Base-by-base conservation (phyloP, 2,888 invertebrate species). In the Campopleginae sp. region DNA sequence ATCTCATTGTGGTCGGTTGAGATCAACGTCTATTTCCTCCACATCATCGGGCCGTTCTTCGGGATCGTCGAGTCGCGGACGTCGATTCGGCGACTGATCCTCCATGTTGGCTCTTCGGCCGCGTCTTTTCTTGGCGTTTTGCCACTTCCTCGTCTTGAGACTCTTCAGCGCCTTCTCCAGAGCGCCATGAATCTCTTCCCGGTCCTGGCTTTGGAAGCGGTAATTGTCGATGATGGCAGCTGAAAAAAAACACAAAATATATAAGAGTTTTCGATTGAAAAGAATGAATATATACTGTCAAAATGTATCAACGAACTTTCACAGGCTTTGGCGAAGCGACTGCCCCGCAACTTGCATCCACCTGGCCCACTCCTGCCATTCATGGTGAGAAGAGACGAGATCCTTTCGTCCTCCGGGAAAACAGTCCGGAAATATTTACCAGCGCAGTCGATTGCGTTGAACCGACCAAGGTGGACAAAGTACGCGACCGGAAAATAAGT, bases 151-250 rank as follows among this genome's bases (percentile, higher is more conserved):
- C 8, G 44, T 14, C 12, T 66, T 66, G 0, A 66, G 42, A 19
- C 66, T 38, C 6, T 66, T 66, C 38, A 66, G n/a, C 12, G 66
- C 66, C 23, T 66, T 66, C 12, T 66, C 38, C 12, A 66, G n/a
- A 1, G 66, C 66, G 19, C 7, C n/a, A 10, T 44, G 1, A 14
- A 66, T 19, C 12, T 38, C n/a, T 17, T 19, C 42, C 5, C 2
- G 42, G n/a, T 42, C 12, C 1, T 19, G 44, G 7, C 10, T 8
- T 0, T 12, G 42, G 12, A 42, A 66, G 4, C 23, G 42, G 1
- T 6, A 10, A 6, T 66, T 66, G 12, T 6, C 17, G 19, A 5
- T 38, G 2, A 66, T 66, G 12, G 66, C 66, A 19, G 38, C 66
- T 42, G 31, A 23, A 23, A 66, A 12, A 23, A 12, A 12, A 31